Conservation (phyloP, 2,113 vertebrate genomes). For the Seriola dumerili region DNA sequence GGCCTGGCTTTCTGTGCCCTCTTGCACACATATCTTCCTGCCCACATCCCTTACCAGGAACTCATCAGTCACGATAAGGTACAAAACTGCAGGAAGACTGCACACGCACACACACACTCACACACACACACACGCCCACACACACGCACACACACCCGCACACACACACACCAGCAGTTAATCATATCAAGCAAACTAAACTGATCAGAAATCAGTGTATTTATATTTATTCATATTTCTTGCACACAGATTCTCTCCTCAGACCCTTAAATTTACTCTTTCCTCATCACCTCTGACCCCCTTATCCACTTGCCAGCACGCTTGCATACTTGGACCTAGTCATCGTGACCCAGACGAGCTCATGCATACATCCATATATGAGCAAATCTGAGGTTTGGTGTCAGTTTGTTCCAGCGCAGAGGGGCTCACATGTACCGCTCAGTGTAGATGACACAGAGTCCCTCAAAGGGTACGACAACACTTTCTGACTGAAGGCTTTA, state of each 20-base stretch:
- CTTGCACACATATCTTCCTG: constrained; percentile 92
- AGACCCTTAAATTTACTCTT: neutral
- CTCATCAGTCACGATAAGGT: constrained; percentile 94
- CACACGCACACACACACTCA: neutral
- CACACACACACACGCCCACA: neutral
- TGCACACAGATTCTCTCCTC: neutral
- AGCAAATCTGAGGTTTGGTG: constrained; percentile 13
- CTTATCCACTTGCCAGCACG: neutral
- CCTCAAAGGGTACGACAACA: neutral
- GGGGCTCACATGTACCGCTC: neutral
- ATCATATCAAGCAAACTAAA: constrained; percentile 4
- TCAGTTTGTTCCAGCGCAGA: neutral
- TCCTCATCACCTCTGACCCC: neutral
- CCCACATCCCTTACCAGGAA: constrained; percentile 94
- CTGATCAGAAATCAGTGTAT: constrained; percentile 29
- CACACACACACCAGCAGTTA: neutral
- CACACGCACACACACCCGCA: neutral
- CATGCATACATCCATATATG: neutral
- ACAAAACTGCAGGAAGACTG: constrained; percentile 31
- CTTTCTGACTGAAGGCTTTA: neutral
- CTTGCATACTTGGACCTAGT: neutral
- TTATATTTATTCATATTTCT: neutral
- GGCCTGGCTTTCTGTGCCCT: constrained; percentile 94
- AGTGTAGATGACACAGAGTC: neutral
- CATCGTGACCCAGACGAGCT: constrained; percentile 5